A percentile compares a stretch with the other conserved stretches of the same genome.
phyloP scores from a whole-genome alignment of 2,113 vertebrate genomes.

The Opisthocomus hoazin region DNA sequence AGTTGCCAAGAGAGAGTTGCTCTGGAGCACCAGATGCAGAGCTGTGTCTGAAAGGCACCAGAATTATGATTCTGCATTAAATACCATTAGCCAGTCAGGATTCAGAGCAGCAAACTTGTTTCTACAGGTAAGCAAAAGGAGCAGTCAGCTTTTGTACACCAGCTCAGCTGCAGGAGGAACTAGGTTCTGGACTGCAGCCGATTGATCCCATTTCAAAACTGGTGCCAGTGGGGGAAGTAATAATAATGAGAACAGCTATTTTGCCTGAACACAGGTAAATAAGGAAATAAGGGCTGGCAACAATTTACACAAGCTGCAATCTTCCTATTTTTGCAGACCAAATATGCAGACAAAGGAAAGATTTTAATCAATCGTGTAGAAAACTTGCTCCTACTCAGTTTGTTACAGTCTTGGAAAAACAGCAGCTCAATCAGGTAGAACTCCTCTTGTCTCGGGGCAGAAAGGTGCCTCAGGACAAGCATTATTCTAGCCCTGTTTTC shows the following conservation, averaged over 20 bases:
- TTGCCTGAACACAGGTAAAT: neutral
- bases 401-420: neutral
- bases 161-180: neutral
- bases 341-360: conserved; percentile 19
- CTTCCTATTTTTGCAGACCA: neutral
- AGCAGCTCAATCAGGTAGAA: neutral
- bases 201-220: neutral
- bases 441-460: neutral
- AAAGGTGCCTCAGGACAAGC: neutral
- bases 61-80: neutral
- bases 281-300: neutral
- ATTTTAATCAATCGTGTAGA: neutral
- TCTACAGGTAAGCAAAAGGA: neutral
- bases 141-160: neutral
- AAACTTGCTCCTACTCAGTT: neutral
- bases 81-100: accelerated
- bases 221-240: neutral
- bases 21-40: neutral
- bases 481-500: neutral
- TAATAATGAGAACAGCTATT: neutral
- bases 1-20: neutral
- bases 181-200: accelerated
- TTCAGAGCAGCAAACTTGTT: neutral
- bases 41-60: neutral
- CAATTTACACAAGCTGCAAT: neutral